Evolutionary conservation across 2,797 vertebrate genomes (phyloP), one percentile per base, ranked within the genome.

Genomic region (Uromys caudimaculatus): DNA sequence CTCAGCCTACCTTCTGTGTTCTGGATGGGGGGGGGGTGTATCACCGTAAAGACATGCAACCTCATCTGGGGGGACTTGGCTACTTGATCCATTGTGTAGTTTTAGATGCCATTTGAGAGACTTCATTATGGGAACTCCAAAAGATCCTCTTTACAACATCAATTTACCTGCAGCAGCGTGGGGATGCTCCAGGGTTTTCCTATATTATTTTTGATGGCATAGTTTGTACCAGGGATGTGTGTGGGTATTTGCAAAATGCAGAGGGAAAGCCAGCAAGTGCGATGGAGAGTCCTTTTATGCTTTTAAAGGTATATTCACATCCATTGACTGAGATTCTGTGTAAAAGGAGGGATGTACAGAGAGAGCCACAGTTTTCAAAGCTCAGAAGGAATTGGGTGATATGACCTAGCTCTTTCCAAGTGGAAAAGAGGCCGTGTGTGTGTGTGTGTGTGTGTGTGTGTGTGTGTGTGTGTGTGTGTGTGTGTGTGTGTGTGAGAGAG

Each of bases 1-100:
- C 96, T 95, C 93, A 54, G 98, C n/a, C 98, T 98, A 98, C 95
- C 97, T 98, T 95, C 96, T 90, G 95, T 94, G 98, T 97, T 94
- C 75, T 97, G 97, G 73, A 24, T 38, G 9, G 35, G 35, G 11
- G 73, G 4, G 73, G 0, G 24, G 32, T n/a, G 35, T 71, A 9
- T 71, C 67, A n/a, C n/a, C 35, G n/a, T 19, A 71, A 71, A 73
- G 85, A 73, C 14, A 29, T 10, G 23, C 4, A 29, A 17, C 14
- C 64, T 93, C 21, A 8, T 67, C 91, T 78, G 81, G 41, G 13
- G 32, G 54, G 14, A 35, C 62, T 73, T 35, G 32, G 90, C 24
- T 84, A 76, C 81, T 92, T 78, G 60, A 79, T 75, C 79, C 86
- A 4, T 85, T 87, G 71, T 82, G 21, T 41, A 62, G 87, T 78